These are phyloP conservation scores for Calypte anna DNA, from an alignment of 2,113 vertebrate species.

Conservation along the genomic window DNA sequence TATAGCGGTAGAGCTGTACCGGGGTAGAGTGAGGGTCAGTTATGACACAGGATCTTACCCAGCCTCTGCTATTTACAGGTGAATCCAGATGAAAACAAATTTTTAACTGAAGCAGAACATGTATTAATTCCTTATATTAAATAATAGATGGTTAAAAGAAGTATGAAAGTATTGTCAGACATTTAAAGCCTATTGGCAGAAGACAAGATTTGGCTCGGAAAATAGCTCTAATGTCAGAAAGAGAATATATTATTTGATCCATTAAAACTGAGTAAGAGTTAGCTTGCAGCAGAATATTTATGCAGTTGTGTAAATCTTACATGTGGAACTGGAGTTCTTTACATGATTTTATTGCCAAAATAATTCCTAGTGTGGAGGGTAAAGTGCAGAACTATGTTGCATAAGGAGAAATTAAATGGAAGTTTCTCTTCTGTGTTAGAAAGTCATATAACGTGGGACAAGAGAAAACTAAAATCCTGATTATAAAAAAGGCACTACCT, in stretches of 20 bases:
- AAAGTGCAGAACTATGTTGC: neutral
- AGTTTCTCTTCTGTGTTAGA: neutral
- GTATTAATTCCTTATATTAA: neutral
- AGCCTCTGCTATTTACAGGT: slow-evolving; percentile 98
- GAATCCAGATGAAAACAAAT: slow-evolving; percentile 3
- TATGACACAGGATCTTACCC: slow-evolving; percentile 94
- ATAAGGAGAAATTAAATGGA: neutral
- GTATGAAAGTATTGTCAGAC: neutral
- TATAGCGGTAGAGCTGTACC: slow-evolving; percentile 92
- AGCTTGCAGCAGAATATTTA: neutral
- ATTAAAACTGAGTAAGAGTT: neutral
- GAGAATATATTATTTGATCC: neutral
- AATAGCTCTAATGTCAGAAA: neutral
- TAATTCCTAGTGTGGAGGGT: neutral
- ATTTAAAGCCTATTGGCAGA: neutral
- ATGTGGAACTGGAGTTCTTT: neutral
- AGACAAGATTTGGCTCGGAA: neutral
- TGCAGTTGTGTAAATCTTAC: neutral
- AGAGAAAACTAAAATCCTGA: neutral
- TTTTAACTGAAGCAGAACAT: neutral
- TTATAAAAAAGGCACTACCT: neutral
- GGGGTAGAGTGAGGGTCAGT: slow-evolving; percentile 94
- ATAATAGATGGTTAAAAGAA: neutral
- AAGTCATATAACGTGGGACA: neutral
- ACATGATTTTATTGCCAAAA: neutral